A percentile compares a stretch with the other conserved stretches of the same genome.
phyloP scores from a whole-genome alignment of 2,888 invertebrate species.

The Papilio gigon region DNA sequence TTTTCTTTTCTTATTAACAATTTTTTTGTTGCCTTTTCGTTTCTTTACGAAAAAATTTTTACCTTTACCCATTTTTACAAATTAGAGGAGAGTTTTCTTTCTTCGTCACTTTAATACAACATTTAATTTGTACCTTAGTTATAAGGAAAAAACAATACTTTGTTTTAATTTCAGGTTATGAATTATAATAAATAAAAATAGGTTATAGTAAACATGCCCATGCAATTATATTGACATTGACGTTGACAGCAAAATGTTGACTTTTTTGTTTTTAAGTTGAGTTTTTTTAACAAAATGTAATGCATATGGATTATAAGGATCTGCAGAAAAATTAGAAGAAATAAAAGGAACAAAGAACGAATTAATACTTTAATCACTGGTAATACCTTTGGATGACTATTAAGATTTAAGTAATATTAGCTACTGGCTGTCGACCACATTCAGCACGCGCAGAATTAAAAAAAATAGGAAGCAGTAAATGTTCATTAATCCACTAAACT shows the following conservation, averaged over 20 bases:
- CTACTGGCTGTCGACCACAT: no score
- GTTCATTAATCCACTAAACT: no score
- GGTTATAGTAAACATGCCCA: no score
- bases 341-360: neutral
- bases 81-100: neutral
- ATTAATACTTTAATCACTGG: no score
- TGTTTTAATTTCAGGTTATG: neutral
- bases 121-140: no score
- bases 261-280: neutral
- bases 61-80: slow-evolving; percentile 59
- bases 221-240: neutral
- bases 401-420: no score
- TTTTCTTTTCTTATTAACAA: slow-evolving; percentile 59
- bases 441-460: no score
- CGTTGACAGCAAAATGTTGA: neutral
- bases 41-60: slow-evolving; percentile 59
- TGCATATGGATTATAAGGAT: neutral
- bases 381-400: no score
- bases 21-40: slow-evolving; percentile 58
- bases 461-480: no score
- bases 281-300: neutral
- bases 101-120: neutral
- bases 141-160: neutral
- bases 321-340: neutral
- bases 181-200: neutral